Evolutionary conservation across 2,888 invertebrate species (phyloP).

Genomic region (Nesidiocoris tenuis): DNA sequence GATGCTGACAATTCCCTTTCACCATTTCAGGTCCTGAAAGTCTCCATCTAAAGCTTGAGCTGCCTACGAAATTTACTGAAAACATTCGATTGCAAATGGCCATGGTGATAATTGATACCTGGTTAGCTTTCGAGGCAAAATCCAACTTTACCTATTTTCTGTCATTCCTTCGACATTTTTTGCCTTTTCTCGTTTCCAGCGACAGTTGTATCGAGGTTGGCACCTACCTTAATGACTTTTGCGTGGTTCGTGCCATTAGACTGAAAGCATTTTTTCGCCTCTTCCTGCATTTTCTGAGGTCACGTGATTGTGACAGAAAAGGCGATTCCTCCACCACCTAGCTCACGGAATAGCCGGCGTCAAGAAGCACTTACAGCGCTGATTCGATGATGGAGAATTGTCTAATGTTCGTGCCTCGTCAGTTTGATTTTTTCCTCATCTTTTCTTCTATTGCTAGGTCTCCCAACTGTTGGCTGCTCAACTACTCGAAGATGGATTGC

Average conservation of each 20-base stretch:
- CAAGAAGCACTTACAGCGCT: not conserved
- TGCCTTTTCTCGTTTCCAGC: not conserved
- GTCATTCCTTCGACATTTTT: not conserved
- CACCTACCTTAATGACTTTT: slow-evolving; percentile 41
- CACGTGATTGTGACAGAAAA: not conserved
- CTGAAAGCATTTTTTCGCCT: slow-evolving; percentile 24
- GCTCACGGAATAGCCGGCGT: not conserved
- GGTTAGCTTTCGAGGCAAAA: too few relatives aligned
- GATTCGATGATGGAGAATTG: not conserved
- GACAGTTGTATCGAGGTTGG: slow-evolving; percentile 36
- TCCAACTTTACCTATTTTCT: too few relatives aligned
- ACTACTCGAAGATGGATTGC: not conserved
- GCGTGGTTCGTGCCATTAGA: slow-evolving; percentile 41
- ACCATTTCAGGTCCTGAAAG: too few relatives aligned
- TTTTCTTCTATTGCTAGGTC: not conserved
- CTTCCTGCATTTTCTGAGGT: not conserved
- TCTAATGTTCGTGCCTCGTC: not conserved
- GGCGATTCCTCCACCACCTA: not conserved
- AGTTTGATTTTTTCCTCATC: not conserved
- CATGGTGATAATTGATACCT: too few relatives aligned
- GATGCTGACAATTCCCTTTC: too few relatives aligned
- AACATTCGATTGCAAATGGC: too few relatives aligned
- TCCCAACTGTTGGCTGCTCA: not conserved
- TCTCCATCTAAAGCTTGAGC: too few relatives aligned
- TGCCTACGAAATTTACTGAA: too few relatives aligned